Base-by-base conservation (phyloP, 2,113 vertebrate genomes). In the Malurus alboscapulatus region DNA sequence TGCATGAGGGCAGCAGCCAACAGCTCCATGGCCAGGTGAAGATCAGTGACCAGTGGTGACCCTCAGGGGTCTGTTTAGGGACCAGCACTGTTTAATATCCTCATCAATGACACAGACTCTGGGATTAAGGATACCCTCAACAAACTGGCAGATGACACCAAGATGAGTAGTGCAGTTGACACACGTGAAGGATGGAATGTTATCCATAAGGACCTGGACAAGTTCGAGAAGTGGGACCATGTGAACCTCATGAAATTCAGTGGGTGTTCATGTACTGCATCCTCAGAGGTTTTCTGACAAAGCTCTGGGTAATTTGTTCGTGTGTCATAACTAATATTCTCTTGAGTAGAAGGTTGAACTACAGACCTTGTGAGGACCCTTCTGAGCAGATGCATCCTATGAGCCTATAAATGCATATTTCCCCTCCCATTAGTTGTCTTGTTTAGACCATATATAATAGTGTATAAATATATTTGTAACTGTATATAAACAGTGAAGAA, bases 291-390 rank as follows among this genome's bases (percentile, higher is more conserved):
- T 85, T 77, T 53, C 26, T 24, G 24, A 67, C 16, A 68, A 85
- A 58, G 18, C 7, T 59, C 44, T 53, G 30, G 32, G 17, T 36
- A 67, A 47, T 47, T 12, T 81, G 3, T 9, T 76, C 12, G 42
- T 38, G 20, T 0, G 0, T 57, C 4, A 12, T 14, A 59, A 24
- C 5, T 51, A 50, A 72, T 0, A 5, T 16, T 55, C 7, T 36
- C 53, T 62, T 30, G 14, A 67, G 21, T 6, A 57, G 42, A n/a
- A 88, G 2, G 2, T 38, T 53, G 58, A 57, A 4, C 20, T 48
- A 25, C 17, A 89, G 38, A 48, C 38, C 15, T 73, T 10, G 4
- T n/a, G n/a, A 84, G 4, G 7, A 73, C 12, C 5, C 10, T 77
- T 80, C 25, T 36, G 51, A 20, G 40, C 3, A 0, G 18, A n/a